Percentiles rank a stretch among this genome's conserved stretches.
Conservation (phyloP, 2,888 invertebrate species). For the Escarpia spicata region DNA sequence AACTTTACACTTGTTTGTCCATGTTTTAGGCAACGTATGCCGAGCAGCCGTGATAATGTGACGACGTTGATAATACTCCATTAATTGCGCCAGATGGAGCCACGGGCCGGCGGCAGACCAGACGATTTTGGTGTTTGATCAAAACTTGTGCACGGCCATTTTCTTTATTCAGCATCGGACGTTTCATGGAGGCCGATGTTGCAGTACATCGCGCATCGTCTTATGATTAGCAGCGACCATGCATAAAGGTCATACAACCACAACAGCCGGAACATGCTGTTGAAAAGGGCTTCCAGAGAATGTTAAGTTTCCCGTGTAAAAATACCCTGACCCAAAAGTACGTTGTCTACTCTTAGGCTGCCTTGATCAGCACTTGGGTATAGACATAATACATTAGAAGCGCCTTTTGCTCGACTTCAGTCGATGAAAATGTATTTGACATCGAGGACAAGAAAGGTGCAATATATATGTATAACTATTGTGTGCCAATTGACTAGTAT, state of each 20-base stretch:
- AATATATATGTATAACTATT: neutral
- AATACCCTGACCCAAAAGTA: neutral
- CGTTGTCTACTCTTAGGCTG: neutral
- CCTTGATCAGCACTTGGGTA: neutral
- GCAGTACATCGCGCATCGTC: neutral
- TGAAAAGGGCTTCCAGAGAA: neutral
- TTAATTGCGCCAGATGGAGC: neutral
- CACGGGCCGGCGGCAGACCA: neutral
- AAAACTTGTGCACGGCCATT: conserved; percentile 12
- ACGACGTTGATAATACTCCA: neutral
- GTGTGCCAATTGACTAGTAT: neutral
- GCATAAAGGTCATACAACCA: neutral
- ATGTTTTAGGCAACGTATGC: neutral
- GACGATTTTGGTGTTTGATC: neutral
- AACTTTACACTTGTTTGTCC: neutral
- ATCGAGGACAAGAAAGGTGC: neutral
- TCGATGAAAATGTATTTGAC: neutral
- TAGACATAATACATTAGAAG: neutral
- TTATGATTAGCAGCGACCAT: neutral
- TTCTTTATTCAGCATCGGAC: neutral
- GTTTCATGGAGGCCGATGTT: neutral
- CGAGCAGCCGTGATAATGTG: neutral
- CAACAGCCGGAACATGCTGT: neutral
- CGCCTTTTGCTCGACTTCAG: neutral
- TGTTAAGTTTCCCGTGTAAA: neutral